Evolutionary conservation across 1,140 invertebrate genomes (phyloP).

Genomic region (Chlorops oryzae): DNA sequence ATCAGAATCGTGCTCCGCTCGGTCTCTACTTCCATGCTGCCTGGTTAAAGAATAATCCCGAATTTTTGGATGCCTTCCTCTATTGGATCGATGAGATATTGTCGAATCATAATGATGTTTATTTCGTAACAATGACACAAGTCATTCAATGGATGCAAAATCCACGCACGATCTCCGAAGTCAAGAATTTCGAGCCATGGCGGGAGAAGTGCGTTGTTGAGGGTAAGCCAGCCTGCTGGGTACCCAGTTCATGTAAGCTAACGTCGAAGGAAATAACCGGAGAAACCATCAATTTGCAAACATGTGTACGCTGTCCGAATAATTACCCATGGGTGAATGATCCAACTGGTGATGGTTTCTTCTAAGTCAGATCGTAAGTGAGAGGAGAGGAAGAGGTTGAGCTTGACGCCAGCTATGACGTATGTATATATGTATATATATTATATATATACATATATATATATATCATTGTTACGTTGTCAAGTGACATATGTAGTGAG

Average conservation of each 20-base stretch:
- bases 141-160: constrained; percentile 97
- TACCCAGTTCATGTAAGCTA: constrained; percentile 82
- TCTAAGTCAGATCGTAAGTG: constrained; percentile 54
- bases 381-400: no score
- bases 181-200: constrained; percentile 90
- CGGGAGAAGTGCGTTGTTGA: constrained; percentile 84
- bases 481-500: no score
- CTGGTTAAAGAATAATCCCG: constrained; percentile 91
- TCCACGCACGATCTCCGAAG: constrained; percentile 73
- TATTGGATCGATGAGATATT: constrained; percentile 93
- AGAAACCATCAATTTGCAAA: constrained; percentile 87
- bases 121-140: constrained; percentile 96
- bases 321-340: constrained; percentile 94
- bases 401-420: no score
- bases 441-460: no score
- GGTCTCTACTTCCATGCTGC: constrained; percentile 94
- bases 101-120: constrained; percentile 83
- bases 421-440: no score
- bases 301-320: constrained; percentile 85
- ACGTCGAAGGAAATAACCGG: constrained; percentile 88
- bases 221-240: constrained; percentile 73
- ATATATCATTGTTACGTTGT: no score
- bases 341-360: constrained; percentile 85
- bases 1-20: constrained; percentile 86
- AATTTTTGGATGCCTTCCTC: constrained; percentile 87